These are phyloP conservation scores for Lysandra coridon DNA, from an alignment of 2,888 invertebrate species.

Conservation along the genomic window DNA sequence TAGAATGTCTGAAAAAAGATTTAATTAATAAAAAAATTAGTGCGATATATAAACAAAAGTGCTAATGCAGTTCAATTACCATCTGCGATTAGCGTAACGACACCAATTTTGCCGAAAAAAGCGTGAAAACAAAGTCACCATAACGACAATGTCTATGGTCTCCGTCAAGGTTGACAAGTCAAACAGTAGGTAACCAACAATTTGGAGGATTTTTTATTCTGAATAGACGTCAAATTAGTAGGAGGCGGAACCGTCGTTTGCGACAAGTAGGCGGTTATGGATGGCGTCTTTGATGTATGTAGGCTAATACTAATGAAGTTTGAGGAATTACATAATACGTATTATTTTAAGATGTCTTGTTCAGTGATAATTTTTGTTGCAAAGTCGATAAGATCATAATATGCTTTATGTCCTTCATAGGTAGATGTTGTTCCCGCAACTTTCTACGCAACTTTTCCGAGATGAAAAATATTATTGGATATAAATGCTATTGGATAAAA, in stretches of 20 bases:
- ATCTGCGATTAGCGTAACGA: neutral
- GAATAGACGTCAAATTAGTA: slow-evolving; percentile 3
- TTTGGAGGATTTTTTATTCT: slow-evolving; percentile 11
- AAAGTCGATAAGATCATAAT: no score
- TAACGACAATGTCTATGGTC: neutral
- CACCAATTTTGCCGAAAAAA: neutral
- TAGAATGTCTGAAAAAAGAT: neutral
- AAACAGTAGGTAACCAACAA: neutral
- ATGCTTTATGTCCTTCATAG: no score
- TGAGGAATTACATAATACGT: neutral
- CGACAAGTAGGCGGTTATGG: slow-evolving; percentile 27
- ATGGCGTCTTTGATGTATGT: slow-evolving; percentile 22
- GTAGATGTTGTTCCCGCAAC: no score
- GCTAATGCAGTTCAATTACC: neutral
- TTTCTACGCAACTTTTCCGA: no score
- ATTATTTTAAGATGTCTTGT: neutral
- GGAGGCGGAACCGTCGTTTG: neutral
- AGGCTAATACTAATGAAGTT: slow-evolving; percentile 19
- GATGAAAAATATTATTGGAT: no score
- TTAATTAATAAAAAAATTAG: no score
- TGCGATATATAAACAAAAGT: neutral
- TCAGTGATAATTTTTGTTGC: neutral
- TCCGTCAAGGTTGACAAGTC: slow-evolving; percentile 7
- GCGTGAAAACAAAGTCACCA: neutral
- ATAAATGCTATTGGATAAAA: no score